Percentiles rank a stretch among this genome's conserved stretches.
phyloP scores from a whole-genome alignment of 2,888 invertebrate genomes.

The Melanargia galathea region DNA sequence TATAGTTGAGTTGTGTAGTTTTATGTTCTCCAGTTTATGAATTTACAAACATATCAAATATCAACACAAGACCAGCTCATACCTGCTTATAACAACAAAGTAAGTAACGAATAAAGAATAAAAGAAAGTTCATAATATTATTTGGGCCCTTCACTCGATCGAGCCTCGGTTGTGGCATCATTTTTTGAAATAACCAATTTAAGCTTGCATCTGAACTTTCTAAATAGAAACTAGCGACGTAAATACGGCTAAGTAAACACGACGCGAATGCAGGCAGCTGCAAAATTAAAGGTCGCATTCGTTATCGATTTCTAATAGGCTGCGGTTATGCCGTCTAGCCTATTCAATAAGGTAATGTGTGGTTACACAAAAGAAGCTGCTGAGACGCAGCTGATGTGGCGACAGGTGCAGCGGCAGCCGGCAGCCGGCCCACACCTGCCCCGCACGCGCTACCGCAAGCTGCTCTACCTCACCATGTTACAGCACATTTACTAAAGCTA shows the following conservation, averaged over 20 bases:
- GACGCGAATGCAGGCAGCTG: constrained; percentile 18
- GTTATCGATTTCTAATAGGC: constrained; percentile 21
- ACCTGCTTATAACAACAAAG: neutral
- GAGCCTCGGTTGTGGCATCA: constrained; percentile 3
- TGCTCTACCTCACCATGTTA: constrained; percentile 61
- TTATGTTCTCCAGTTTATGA: neutral
- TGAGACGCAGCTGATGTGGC: constrained; percentile 70
- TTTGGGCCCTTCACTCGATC: constrained; percentile 5
- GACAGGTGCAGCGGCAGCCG: constrained; percentile 80
- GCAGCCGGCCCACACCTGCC: constrained; percentile 75
- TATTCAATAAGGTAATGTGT: constrained; percentile 41
- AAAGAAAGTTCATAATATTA: constrained; percentile 15
- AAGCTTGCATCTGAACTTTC: constrained; percentile 13
- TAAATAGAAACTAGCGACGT: constrained; percentile 16
- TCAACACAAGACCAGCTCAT: neutral
- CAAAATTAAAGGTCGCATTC: constrained; percentile 23
- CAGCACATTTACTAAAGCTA: constrained; percentile 54
- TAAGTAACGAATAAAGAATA: neutral
- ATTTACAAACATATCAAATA: constrained; percentile 1
- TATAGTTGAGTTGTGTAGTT: neutral
- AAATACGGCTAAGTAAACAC: neutral
- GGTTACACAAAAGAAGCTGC: constrained; percentile 59
- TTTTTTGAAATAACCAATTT: neutral
- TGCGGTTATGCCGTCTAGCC: constrained; percentile 20
- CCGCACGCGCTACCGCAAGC: constrained; percentile 74